Conservation (phyloP, 2,888 invertebrate genomes). For the Aplocera efformata region DNA sequence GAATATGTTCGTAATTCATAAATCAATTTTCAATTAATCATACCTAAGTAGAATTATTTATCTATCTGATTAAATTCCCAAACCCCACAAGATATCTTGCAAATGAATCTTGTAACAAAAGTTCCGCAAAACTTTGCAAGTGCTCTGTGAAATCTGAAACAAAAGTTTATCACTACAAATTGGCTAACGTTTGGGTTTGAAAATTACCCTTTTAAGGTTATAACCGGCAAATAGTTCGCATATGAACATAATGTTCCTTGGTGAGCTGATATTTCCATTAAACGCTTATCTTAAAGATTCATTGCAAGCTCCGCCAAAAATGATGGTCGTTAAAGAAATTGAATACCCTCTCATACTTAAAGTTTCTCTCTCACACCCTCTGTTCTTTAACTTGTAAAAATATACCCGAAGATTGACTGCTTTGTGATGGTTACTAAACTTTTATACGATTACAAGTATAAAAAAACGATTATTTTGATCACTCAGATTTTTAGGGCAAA, state of each 20-base stretch:
- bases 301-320: constrained; percentile 60
- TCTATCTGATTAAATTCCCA: neutral
- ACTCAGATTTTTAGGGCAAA: too few relatives aligned
- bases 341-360: constrained; percentile 61
- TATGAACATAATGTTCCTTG: constrained; percentile 58
- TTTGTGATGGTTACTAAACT: neutral
- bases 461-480: too few relatives aligned
- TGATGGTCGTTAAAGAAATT: constrained; percentile 70
- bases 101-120: constrained; percentile 3
- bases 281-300: constrained; percentile 71
- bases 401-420: constrained; percentile 17
- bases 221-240: constrained; percentile 54
- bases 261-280: constrained; percentile 66
- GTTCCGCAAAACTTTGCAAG: constrained; percentile 17
- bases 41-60: too few relatives aligned
- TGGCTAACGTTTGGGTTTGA: constrained; percentile 43
- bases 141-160: constrained; percentile 10
- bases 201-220: constrained; percentile 52
- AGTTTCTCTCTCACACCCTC: constrained; percentile 42
- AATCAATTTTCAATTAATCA: too few relatives aligned
- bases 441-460: too few relatives aligned
- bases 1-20: too few relatives aligned
- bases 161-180: constrained; percentile 38
- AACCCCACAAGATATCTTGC: constrained; percentile 2
- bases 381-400: constrained; percentile 37